Base-by-base conservation (phyloP, 2,888 invertebrate species). In the Proisotoma minuta region DNA sequence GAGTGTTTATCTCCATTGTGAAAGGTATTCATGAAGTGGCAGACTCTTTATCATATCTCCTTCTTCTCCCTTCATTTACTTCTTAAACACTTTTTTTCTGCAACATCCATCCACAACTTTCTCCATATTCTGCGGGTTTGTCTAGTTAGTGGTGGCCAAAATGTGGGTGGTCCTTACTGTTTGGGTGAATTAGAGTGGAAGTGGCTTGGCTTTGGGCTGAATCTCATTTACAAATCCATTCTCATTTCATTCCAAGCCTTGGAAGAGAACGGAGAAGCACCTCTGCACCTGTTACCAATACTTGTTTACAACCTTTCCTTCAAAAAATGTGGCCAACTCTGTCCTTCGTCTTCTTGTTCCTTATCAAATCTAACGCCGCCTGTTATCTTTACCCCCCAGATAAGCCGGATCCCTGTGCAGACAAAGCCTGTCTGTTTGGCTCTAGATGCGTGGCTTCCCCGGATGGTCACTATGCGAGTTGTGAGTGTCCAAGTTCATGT, bases 321-420 rank as follows among this genome's bases (percentile, higher is more conserved):
- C n/a, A n/a, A n/a, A n/a, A n/a, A n/a, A n/a, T n/a, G n/a, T n/a
- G n/a, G n/a, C n/a, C n/a, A n/a, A n/a, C n/a, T n/a, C n/a, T n/a
- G n/a, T n/a, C n/a, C n/a, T n/a, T n/a, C n/a, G n/a, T n/a, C n/a
- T n/a, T n/a, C n/a, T n/a, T n/a, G n/a, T n/a, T n/a, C n/a, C n/a
- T n/a, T n/a, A n/a, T n/a, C n/a, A 40, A 54, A n/a, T n/a, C n/a
- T n/a, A n/a, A 57, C 52, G 54, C 58, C 18, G 65, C 65, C 43
- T 69, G 69, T 66, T 69, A 69, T 61, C 65, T 81, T 73, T 82
- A 80, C 75, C 82, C 82, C 23, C 73, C 81, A 85, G 87, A 85
- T 77, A 82, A 84, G 70, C 83, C 82, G 62, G 87, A 89, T 75
- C 88, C 89, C 0, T 90, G 90, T 77, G 80, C 83, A 47, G 83